Evolutionary conservation across 2,797 vertebrate species (phyloP), one percentile per base, ranked within the genome.

Genomic region (Scleropages formosus): DNA sequence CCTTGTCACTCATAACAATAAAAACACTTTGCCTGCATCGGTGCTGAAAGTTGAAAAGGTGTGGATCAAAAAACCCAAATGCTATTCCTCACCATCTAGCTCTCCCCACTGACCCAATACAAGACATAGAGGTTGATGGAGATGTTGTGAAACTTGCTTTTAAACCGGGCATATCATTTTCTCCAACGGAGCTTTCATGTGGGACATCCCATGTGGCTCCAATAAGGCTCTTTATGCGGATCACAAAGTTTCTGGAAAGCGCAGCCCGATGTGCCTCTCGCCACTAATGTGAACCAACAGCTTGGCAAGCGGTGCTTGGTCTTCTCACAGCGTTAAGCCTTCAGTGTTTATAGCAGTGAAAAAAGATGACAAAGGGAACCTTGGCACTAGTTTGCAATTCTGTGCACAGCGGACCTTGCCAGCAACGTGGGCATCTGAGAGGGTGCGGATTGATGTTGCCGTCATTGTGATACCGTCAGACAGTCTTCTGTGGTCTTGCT

Each of bases 181-280:
- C 64, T 75, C 22, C 47, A 18, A 60, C 53, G 56, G 53, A 7
- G 20, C 44, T 69, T 75, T 69, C 31, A 68, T 24, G 56, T n/a
- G 56, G 75, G 63, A 72, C 46, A 22, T 58, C 72, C 66, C 76
- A 20, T 56, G 73, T 67, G 75, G 66, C 60, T 46, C 51, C 31
- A 60, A 74, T 75, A 75, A 73, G 49, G 53, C 20, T 18, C 61
- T 61, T 62, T 73, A 78, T 75, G 69, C 72, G 69, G 79, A 79
- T 78, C 79, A 76, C 22, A 13, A 47, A 78, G 63, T 64, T 70
- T 22, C 44, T 51, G 77, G 67, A 80, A 74, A 75, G 56, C 44
- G 56, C 44, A 56, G 78, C 51, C 78, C 74, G 58, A 63, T 16
- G 58, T 11, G 8, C 10, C 73, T 61, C 27, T 18, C 1, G 26